Evolutionary conservation across 2,797 vertebrate genomes (phyloP).

Genomic region (Girardinus metallicus): DNA sequence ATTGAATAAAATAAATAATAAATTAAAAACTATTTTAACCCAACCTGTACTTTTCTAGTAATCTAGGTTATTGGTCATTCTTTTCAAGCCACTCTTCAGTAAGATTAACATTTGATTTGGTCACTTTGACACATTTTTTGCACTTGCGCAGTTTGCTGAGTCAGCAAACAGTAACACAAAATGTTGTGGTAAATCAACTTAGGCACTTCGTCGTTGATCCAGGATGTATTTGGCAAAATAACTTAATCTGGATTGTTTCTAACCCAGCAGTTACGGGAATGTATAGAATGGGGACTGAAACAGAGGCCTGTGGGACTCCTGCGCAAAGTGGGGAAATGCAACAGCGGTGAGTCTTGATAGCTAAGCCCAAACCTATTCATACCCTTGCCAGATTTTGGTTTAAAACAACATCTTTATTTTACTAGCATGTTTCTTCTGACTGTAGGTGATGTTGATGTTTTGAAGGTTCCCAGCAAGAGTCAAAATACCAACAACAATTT

Average conservation of each 20-base stretch:
- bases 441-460: not conserved
- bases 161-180: not conserved
- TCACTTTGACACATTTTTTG: not conserved
- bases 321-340: not conserved
- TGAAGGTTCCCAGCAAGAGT: not conserved
- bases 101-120: not conserved
- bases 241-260: not conserved
- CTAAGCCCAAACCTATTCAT: not conserved
- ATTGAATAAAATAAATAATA: not conserved
- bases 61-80: not conserved
- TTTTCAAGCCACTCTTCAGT: not conserved
- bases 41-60: not conserved
- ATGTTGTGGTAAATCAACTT: not conserved
- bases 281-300: not conserved
- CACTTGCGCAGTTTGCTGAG: not conserved
- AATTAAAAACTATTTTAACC: not conserved
- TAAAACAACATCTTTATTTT: not conserved
- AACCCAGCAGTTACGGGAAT: not conserved
- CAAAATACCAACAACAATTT: not conserved
- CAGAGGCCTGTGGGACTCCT: conserved; percentile 1
- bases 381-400: not conserved
- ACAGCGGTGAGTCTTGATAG: not conserved
- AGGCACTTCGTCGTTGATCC: not conserved
- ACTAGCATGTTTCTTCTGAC: not conserved
- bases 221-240: not conserved